These are phyloP conservation scores for Synergus gifuensis DNA, from an alignment of 2,888 invertebrate species.

Conservation along the genomic window DNA sequence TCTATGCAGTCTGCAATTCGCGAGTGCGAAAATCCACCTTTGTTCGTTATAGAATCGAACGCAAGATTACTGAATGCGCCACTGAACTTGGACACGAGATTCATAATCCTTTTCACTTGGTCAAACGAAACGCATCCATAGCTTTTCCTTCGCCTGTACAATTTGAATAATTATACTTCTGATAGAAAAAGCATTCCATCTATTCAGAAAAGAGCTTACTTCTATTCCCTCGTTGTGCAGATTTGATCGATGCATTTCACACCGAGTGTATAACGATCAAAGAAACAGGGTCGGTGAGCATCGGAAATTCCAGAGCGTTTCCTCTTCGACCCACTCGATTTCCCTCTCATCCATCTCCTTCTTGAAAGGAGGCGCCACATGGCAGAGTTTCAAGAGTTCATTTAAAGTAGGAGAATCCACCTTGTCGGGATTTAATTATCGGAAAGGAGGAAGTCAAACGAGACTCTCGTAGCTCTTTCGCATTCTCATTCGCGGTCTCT, in stretches of 20 bases:
- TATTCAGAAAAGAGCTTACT: background rate
- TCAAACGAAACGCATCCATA: conserved; percentile 9
- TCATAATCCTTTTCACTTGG: conserved; percentile 37
- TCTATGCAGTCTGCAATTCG: conserved; percentile 65
- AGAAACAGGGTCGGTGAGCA: conserved; percentile 44
- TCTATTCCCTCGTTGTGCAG: background rate
- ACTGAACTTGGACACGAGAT: conserved; percentile 44
- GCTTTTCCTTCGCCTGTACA: background rate
- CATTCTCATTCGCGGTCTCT: conserved; percentile 8
- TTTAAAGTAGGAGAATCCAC: conserved; percentile 8
- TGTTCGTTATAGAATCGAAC: conserved; percentile 61
- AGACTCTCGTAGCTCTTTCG: conserved; percentile 14
- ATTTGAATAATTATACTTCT: background rate
- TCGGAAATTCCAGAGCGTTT: conserved; percentile 52
- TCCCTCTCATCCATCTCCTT: conserved; percentile 53
- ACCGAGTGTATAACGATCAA: conserved; percentile 29
- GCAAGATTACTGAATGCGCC: conserved; percentile 59
- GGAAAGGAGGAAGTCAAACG: conserved; percentile 42
- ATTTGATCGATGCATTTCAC: conserved; percentile 27
- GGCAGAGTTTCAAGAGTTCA: conserved; percentile 54
- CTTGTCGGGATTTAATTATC: conserved; percentile 61
- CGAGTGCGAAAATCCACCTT: conserved; percentile 41
- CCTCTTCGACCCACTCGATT: conserved; percentile 47
- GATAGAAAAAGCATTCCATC: background rate
- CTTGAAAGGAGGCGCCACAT: conserved; percentile 45